A percentile compares a stretch with the other conserved stretches of the same genome.
phyloP scores from a whole-genome alignment of 2,888 invertebrate genomes.

The Dicyrtomina minuta region DNA sequence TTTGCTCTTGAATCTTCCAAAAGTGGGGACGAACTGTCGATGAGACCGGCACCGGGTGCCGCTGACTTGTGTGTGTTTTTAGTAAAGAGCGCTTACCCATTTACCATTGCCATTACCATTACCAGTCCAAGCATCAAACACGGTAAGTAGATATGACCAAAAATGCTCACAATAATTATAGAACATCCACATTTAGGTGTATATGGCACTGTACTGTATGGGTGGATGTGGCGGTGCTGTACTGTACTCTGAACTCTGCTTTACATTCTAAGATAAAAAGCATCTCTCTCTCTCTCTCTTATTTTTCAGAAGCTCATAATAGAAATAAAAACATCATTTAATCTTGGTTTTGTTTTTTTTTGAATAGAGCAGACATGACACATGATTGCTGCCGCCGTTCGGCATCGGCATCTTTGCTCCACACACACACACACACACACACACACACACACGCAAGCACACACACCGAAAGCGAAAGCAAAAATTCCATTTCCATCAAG shows the following conservation, averaged over 20 bases:
- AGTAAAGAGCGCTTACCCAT: background rate
- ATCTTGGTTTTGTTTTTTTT: conserved; percentile 20
- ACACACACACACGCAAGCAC: no score
- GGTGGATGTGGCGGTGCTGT: no score
- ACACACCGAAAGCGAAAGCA: background rate
- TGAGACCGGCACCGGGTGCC: conserved; percentile 25
- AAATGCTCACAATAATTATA: no score
- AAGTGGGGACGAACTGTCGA: conserved; percentile 23
- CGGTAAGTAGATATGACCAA: no score
- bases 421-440: no score
- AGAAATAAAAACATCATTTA: conserved; percentile 34
- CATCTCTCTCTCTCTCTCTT: conserved; percentile 12
- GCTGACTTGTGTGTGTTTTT: conserved; percentile 28
- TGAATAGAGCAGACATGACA: conserved; percentile 20
- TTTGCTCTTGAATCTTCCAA: conserved; percentile 4
- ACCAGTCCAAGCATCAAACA: background rate
- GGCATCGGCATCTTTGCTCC: conserved; percentile 15
- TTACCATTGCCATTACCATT: background rate
- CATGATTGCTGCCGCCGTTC: conserved; percentile 18
- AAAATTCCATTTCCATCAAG: conserved; percentile 5
- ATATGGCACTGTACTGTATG: no score
- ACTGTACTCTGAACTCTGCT: no score
- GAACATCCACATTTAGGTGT: no score
- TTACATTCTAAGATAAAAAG: conserved; percentile 14
- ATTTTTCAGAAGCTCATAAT: conserved; percentile 32